Percentiles rank a stretch among this genome's conserved stretches.
Evolutionary conservation across 2,888 invertebrate species (phyloP).

Genomic region (Brachypalpus laphriformis): DNA sequence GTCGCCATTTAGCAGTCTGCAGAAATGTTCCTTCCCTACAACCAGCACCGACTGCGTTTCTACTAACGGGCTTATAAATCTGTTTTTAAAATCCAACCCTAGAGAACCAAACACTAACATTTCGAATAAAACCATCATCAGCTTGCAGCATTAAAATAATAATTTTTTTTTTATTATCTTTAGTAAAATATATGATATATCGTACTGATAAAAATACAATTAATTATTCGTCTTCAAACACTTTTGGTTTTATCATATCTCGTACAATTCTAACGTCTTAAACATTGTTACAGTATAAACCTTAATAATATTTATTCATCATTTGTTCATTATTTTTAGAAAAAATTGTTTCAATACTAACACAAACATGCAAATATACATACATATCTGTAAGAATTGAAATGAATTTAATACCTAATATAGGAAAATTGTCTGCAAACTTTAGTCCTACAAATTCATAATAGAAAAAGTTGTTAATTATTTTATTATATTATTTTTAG

Average conservation of each 20-base stretch:
- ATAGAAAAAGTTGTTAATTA: neutral
- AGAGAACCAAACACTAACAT: too few species aligned
- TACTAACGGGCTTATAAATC: too few species aligned
- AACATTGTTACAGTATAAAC: constrained; percentile 14
- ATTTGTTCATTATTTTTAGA: neutral
- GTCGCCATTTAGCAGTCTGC: too few species aligned
- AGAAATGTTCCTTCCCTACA: too few species aligned
- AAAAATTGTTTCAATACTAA: neutral
- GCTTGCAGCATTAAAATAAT: neutral
- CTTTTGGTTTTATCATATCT: neutral
- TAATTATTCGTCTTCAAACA: constrained; percentile 7
- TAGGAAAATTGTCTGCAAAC: constrained; percentile 38
- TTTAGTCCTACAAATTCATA: neutral
- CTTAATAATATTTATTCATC: neutral
- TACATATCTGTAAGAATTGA: constrained; percentile 1
- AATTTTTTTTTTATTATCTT: neutral
- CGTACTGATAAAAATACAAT: constrained; percentile 23
- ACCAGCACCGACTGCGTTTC: too few species aligned
- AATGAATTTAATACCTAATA: constrained; percentile 52
- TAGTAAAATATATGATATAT: constrained; percentile 23
- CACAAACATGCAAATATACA: constrained; percentile 19
- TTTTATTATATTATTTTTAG: neutral
- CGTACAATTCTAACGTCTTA: neutral
- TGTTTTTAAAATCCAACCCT: too few species aligned
- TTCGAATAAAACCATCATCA: neutral